Evolutionary conservation across 2,888 invertebrate species (phyloP), one percentile per base, ranked within the genome.

Genomic region (Andrena praecox): DNA sequence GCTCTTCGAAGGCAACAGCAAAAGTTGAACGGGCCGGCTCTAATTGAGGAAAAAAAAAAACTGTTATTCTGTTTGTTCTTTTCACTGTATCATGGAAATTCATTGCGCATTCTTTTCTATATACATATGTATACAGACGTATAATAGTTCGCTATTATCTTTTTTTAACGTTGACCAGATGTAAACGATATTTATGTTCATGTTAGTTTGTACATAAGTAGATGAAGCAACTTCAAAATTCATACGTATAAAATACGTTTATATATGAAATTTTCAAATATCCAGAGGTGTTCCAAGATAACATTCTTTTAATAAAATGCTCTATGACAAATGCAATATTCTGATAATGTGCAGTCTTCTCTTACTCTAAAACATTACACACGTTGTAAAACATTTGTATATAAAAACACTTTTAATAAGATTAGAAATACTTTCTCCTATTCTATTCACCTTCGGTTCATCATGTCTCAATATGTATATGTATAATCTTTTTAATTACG

Each of bases 31-130:
- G 20, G 20, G 20, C 20, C 20, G 20, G 20, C 48, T 82, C 60
- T 75, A 31, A 52, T 64, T 73, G 33, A 33, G 48, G 68, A 60
- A 80, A 54, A 35, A 56, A 54, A 0, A n/a, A 52, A 8, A 71
- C 29, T 80, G 67, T 84, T 71, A 71, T 52, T 56, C 70, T 71
- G 70, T 83, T 87, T 74, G 87, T 88, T 86, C 83, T 83, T 86
- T 75, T 86, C 75, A 66, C 64, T 73, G 60, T 80, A 85, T 69
- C 29, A 70, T 56, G 50, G 33, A 20, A 85, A 76, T 62, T 80
- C 42, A 76, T 77, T 66, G 54, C 66, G 66, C 67, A 82, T 77
- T 85, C 81, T 60, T 42, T 73, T 82, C 12, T 50, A 27, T 2
- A 42, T 48, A 6, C 0, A 20, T 27, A 48, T 16, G 29, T 12